Evolutionary conservation across 2,888 invertebrate genomes (phyloP).

Genomic region (Acronicta leporina): DNA sequence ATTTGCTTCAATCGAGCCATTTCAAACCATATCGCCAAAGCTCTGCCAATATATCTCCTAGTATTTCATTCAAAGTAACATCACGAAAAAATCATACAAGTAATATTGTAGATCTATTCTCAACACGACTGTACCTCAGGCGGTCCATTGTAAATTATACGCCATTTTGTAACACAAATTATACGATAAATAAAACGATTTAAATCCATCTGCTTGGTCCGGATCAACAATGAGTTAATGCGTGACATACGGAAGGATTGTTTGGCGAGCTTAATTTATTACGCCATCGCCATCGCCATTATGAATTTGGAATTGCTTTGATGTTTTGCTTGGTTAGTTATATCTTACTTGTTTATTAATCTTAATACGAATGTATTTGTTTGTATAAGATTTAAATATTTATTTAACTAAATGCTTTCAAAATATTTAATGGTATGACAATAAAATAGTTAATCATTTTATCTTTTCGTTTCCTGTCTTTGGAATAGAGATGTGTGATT

Average conservation of each 20-base stretch:
- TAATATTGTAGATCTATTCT: conserved; percentile 32
- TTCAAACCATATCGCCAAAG: too few relatives aligned
- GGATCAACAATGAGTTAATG: conserved; percentile 38
- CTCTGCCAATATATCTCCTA: too few relatives aligned
- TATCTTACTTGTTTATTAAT: too few relatives aligned
- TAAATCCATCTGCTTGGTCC: conserved; percentile 42
- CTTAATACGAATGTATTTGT: not conserved
- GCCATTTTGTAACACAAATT: conserved; percentile 60
- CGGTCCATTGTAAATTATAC: conserved; percentile 55
- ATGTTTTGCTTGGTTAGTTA: not conserved
- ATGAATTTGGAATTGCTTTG: conserved; percentile 1
- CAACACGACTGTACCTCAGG: conserved; percentile 22
- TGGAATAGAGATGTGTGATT: too few relatives aligned
- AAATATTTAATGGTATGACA: too few relatives aligned
- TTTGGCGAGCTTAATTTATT: conserved; percentile 3
- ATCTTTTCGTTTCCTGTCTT: too few relatives aligned
- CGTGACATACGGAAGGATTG: conserved; percentile 24
- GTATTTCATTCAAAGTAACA: not conserved
- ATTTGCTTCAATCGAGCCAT: too few relatives aligned
- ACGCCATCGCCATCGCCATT: not conserved
- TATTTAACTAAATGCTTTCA: too few relatives aligned
- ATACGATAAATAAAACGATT: conserved; percentile 57
- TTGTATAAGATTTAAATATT: too few relatives aligned
- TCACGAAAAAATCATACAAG: conserved; percentile 2
- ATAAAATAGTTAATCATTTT: too few relatives aligned